Percentiles rank a stretch among this genome's conserved stretches.
These are phyloP conservation scores for Strix occidentalis DNA, from an alignment of 2,797 vertebrate species.

Conservation along the genomic window DNA sequence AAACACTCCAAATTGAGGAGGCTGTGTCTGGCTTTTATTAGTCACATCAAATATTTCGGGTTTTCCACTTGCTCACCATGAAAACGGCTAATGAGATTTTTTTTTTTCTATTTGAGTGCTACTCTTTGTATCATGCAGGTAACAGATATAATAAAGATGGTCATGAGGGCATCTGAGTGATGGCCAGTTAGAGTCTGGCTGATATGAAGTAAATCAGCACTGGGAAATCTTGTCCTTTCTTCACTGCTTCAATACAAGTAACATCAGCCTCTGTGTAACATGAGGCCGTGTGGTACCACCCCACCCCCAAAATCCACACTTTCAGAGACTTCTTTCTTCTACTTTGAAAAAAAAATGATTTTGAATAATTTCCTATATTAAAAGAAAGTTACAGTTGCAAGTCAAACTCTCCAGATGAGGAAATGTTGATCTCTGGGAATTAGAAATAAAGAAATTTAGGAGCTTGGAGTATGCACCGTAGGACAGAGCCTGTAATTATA, in stretches of 20 bases:
- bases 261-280: background rate
- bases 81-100: background rate
- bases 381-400: background rate
- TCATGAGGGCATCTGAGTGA: background rate
- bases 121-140: background rate
- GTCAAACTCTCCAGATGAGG: background rate
- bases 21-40: slow-evolving; percentile 26
- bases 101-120: background rate
- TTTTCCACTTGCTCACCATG: slow-evolving; percentile 20
- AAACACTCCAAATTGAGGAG: background rate
- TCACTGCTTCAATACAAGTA: background rate
- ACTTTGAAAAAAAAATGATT: background rate
- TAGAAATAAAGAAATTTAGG: background rate
- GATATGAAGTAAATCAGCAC: background rate
- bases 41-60: background rate
- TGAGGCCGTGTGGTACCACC: background rate
- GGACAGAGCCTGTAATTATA: background rate
- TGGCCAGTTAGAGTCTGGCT: background rate
- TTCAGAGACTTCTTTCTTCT: background rate
- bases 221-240: background rate
- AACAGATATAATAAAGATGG: background rate
- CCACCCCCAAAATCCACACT: background rate
- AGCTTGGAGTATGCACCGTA: background rate
- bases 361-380: background rate
- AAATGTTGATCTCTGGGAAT: background rate